Percentiles rank a stretch among this genome's conserved stretches.
These are phyloP conservation scores for zebrafish (Danio rerio) DNA, from an alignment of 2,113 vertebrate species.

Conservation along the genomic window GRCz12tu NC_133198.1:36959001-36959500, in stretches of 20 bases:
- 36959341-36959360: neutral
- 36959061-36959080: too few species aligned
- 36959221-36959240: conserved; percentile 93
- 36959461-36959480: too few species aligned
- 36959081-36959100: conserved; percentile 46
- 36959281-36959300: too few species aligned
- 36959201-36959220: conserved; percentile 95
- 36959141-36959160: conserved; percentile 91
- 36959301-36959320: neutral
- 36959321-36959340: neutral
- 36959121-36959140: conserved; percentile 97
- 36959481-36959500: too few species aligned
- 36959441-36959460: too few species aligned
- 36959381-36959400: neutral
- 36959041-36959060: too few species aligned
- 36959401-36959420: too few species aligned
- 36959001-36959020: too few species aligned
- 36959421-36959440: too few species aligned
- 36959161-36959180: conserved; percentile 90
- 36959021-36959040: too few species aligned
- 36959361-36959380: neutral
- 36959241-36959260: conserved; percentile 86
- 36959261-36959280: neutral
- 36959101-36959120: conserved; percentile 94
- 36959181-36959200: conserved; percentile 96